Percentiles rank a stretch among this genome's conserved stretches.
These are phyloP conservation scores for Nematopogon swammerdamellus DNA, from an alignment of 2,888 invertebrate species.

Conservation along the genomic window DNA sequence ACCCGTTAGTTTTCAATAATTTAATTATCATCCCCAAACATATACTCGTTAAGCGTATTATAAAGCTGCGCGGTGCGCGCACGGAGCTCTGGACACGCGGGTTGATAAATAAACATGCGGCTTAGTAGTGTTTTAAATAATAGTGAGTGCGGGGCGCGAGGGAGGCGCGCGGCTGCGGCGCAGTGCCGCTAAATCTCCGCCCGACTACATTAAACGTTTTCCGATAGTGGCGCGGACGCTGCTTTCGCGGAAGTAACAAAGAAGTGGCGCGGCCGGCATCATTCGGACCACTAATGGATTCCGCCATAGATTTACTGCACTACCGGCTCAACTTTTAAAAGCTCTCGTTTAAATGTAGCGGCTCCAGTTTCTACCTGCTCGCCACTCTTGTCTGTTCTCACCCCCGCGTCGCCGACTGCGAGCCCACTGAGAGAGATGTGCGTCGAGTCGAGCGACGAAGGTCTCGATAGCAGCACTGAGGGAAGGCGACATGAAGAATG, in stretches of 20 bases:
- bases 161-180: conserved; percentile 17
- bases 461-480: too few species aligned
- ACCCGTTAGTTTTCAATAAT: too few species aligned
- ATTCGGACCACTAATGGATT: conserved; percentile 44
- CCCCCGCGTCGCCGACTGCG: too few species aligned
- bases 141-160: conserved; percentile 1
- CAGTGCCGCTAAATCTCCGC: conserved; percentile 30
- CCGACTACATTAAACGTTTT: conserved; percentile 47
- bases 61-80: too few species aligned
- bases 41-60: too few species aligned
- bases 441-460: too few species aligned
- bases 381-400: too few species aligned
- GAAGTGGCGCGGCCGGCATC: conserved; percentile 42
- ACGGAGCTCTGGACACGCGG: neutral
- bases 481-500: too few species aligned
- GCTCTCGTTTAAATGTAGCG: neutral
- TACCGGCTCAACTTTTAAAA: neutral
- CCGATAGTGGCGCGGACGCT: conserved; percentile 28
- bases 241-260: conserved; percentile 46
- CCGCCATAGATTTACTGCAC: conserved; percentile 7
- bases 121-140: neutral
- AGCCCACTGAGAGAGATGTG: too few species aligned
- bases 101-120: neutral
- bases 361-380: too few species aligned
- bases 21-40: too few species aligned